A percentile compares a stretch with the other conserved stretches of the same genome.
Conservation (phyloP, 2,888 invertebrate genomes). For the Apotomis turbidana region DNA sequence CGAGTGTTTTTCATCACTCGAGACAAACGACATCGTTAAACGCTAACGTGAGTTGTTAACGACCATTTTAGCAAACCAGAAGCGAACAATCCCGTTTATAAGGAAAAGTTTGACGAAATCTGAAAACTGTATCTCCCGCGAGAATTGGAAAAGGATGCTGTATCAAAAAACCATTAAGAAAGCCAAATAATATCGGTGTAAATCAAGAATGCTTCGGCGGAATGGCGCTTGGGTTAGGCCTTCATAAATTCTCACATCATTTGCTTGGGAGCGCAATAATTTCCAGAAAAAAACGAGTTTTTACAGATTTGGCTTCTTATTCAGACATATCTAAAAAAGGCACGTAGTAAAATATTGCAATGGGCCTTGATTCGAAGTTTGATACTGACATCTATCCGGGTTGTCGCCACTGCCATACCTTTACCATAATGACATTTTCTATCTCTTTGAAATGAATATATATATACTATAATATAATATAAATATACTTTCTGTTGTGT, state of each 20-base stretch:
- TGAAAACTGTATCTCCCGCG: constrained; percentile 31
- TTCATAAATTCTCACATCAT: constrained; percentile 51
- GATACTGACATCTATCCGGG: too few species aligned
- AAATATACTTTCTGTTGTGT: too few species aligned
- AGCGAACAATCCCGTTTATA: constrained; percentile 22
- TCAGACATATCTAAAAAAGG: background rate
- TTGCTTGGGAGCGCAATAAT: constrained; percentile 48
- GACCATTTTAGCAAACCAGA: constrained; percentile 17
- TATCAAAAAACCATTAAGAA: constrained; percentile 65
- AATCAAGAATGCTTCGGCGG: constrained; percentile 58
- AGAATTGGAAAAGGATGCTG: constrained; percentile 54
- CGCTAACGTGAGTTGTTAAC: constrained; percentile 20
- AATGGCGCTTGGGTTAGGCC: constrained; percentile 47
- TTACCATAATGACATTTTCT: too few species aligned
- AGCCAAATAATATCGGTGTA: constrained; percentile 62
- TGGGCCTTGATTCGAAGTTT: too few species aligned
- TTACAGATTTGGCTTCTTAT: constrained; percentile 19
- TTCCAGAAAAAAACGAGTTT: constrained; percentile 36
- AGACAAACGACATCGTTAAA: constrained; percentile 15
- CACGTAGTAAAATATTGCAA: background rate
- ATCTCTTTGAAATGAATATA: too few species aligned
- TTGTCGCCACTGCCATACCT: too few species aligned
- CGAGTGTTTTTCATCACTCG: background rate
- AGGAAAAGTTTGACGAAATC: constrained; percentile 38
- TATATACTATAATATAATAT: too few species aligned